A percentile compares a stretch with the other conserved stretches of the same genome.
Evolutionary conservation across 2,888 invertebrate species (phyloP).

Genomic region (Tetramorium bicarinatum): DNA sequence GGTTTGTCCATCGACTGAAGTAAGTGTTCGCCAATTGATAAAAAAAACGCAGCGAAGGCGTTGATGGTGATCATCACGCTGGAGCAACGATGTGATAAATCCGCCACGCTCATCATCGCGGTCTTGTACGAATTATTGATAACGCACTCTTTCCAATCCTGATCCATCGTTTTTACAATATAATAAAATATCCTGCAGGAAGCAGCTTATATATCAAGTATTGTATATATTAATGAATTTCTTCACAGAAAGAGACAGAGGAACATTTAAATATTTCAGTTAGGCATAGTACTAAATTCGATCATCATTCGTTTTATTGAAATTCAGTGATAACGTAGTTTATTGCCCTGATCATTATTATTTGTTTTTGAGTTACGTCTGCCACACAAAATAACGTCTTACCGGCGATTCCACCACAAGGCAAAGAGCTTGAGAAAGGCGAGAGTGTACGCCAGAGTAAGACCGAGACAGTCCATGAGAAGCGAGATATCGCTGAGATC

Average conservation of each 20-base stretch:
- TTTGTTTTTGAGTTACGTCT: conserved; percentile 2
- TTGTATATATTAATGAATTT: background rate
- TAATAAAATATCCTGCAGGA: conserved; percentile 55
- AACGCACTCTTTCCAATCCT: conserved; percentile 57
- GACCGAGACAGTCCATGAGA: conserved; percentile 63
- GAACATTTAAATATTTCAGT: background rate
- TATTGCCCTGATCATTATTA: background rate
- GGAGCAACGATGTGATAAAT: conserved; percentile 49
- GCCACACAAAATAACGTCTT: conserved; percentile 20
- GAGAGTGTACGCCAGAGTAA: conserved; percentile 59
- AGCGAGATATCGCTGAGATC: conserved; percentile 33
- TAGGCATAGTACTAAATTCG: background rate
- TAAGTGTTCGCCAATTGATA: conserved; percentile 49
- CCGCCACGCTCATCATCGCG: conserved; percentile 54
- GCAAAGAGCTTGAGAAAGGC: conserved; percentile 58
- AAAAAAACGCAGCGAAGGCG: conserved; percentile 33
- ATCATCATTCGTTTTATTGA: background rate
- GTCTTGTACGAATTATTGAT: background rate
- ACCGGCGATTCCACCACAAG: conserved; percentile 66
- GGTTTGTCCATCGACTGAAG: conserved; percentile 31
- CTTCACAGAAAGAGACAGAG: background rate
- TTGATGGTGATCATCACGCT: conserved; percentile 59
- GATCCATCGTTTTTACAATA: conserved; percentile 51
- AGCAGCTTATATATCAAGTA: conserved; percentile 21
- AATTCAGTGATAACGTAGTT: background rate